These are phyloP conservation scores for Xiphophorus hellerii DNA, from an alignment of 2,113 vertebrate genomes.

Conservation along the genomic window DNA sequence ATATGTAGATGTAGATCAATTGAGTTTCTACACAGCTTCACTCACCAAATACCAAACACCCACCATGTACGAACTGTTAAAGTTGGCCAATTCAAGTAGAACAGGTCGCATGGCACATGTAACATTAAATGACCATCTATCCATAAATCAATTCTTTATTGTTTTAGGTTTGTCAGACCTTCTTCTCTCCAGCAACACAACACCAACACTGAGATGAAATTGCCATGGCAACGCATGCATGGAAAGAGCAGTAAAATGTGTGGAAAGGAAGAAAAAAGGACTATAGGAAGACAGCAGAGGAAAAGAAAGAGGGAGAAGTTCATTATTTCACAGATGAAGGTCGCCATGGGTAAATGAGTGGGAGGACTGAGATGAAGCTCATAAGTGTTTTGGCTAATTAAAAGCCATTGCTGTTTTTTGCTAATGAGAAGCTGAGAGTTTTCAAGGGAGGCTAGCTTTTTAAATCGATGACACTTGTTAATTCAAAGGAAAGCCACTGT, in stretches of 20 bases:
- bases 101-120: constrained; percentile 9
- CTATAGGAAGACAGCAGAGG: constrained; percentile 11
- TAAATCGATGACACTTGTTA: constrained; percentile 6
- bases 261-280: constrained; percentile 5
- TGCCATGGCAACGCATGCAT: constrained; percentile 69
- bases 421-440: constrained; percentile 35
- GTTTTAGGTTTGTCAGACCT: constrained; percentile 10
- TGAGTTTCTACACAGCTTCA: not conserved
- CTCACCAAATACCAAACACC: not conserved
- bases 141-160: not conserved
- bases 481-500: not conserved
- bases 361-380: constrained; percentile 41
- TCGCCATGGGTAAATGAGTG: constrained; percentile 45
- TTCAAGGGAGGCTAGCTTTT: constrained; percentile 4
- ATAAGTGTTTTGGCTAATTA: constrained; percentile 46
- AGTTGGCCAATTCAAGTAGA: not conserved
- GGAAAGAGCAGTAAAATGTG: constrained; percentile 25
- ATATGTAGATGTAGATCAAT: too few relatives aligned
- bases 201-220: constrained; percentile 46
- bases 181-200: constrained; percentile 24
- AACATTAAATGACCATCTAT: not conserved
- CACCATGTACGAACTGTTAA: not conserved
- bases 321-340: constrained; percentile 52
- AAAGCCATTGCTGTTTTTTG: constrained; percentile 41
- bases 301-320: constrained; percentile 30